These are phyloP conservation scores for Scotopteryx bipunctaria DNA, from an alignment of 2,888 invertebrate genomes.

Conservation along the genomic window DNA sequence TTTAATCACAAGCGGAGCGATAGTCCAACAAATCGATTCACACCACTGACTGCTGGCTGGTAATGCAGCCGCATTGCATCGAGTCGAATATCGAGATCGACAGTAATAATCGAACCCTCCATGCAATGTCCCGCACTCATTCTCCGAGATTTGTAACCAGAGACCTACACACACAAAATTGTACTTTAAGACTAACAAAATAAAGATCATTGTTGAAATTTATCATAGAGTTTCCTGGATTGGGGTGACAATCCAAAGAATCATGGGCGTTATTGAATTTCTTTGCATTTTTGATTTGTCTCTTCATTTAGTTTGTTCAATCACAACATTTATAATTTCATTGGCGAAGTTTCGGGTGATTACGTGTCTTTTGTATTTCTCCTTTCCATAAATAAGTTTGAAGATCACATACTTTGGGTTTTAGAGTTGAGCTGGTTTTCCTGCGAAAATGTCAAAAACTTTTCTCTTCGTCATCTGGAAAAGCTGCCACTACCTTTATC, in stretches of 20 bases:
- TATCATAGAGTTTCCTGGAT: constrained; percentile 54
- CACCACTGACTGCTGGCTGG: constrained; percentile 52
- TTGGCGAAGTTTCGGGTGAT: constrained; percentile 30
- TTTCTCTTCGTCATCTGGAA: too few species aligned
- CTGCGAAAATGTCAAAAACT: too few species aligned
- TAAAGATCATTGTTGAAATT: constrained; percentile 33
- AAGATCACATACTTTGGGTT: too few species aligned
- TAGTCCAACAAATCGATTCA: constrained; percentile 59
- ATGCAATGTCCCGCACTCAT: constrained; percentile 71
- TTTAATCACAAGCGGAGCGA: constrained; percentile 40
- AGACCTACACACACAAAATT: constrained; percentile 43
- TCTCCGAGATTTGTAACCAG: constrained; percentile 70
- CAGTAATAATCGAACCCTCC: constrained; percentile 75
- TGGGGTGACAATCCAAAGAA: constrained; percentile 77
- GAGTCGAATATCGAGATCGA: constrained; percentile 74
- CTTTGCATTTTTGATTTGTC: constrained; percentile 76
- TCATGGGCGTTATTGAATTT: constrained; percentile 77
- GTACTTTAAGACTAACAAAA: constrained; percentile 39
- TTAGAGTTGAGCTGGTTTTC: too few species aligned
- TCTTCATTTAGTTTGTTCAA: constrained; percentile 61
- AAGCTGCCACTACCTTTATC: too few species aligned
- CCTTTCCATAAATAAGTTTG: constrained; percentile 1
- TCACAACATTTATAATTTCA: constrained; percentile 45
- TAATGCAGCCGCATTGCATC: constrained; percentile 71
- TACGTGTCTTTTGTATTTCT: constrained; percentile 13